Evolutionary conservation across 2,888 invertebrate genomes (phyloP).

Genomic region (Plusia festucae): DNA sequence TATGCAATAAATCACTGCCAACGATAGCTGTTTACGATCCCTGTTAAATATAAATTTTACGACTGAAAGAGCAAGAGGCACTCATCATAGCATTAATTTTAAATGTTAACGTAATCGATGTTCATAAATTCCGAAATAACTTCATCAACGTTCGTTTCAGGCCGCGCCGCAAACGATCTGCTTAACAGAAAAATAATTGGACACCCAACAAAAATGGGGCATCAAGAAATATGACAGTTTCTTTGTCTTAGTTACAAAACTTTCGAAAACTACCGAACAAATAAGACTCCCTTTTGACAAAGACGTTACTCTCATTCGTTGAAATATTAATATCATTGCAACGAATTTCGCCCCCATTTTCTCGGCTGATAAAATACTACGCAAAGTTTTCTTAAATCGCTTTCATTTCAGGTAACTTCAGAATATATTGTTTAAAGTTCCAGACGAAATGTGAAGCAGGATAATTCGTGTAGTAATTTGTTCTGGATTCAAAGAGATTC

Average conservation of each 20-base stretch:
- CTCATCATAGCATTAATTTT: slow-evolving; percentile 32
- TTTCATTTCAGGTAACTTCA: slow-evolving; percentile 46
- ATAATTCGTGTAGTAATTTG: slow-evolving; percentile 44
- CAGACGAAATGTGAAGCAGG: slow-evolving; percentile 29
- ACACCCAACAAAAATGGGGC: slow-evolving; percentile 12
- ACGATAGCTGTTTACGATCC: slow-evolving; percentile 35
- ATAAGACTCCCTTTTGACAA: slow-evolving; percentile 45
- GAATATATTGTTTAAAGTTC: slow-evolving; percentile 53
- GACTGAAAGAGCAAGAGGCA: slow-evolving; percentile 14
- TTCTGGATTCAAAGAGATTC: slow-evolving; percentile 27
- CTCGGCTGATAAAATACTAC: slow-evolving; percentile 44
- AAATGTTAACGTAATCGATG: slow-evolving; percentile 18
- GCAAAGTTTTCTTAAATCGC: slow-evolving; percentile 47
- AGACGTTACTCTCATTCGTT: slow-evolving; percentile 45
- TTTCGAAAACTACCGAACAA: slow-evolving; percentile 46
- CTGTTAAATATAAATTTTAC: slow-evolving; percentile 39
- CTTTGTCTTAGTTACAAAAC: slow-evolving; percentile 44
- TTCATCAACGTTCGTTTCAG: slow-evolving; percentile 10
- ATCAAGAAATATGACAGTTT: slow-evolving; percentile 35
- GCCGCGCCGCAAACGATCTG: neutral
- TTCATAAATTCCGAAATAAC: slow-evolving; percentile 18
- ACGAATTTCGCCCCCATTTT: slow-evolving; percentile 31
- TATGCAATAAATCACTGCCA: slow-evolving; percentile 25
- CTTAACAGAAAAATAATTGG: slow-evolving; percentile 22
- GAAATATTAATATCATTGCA: slow-evolving; percentile 57